These are phyloP conservation scores for Chelon auratus DNA, from an alignment of 2,797 vertebrate species.

Conservation along the genomic window DNA sequence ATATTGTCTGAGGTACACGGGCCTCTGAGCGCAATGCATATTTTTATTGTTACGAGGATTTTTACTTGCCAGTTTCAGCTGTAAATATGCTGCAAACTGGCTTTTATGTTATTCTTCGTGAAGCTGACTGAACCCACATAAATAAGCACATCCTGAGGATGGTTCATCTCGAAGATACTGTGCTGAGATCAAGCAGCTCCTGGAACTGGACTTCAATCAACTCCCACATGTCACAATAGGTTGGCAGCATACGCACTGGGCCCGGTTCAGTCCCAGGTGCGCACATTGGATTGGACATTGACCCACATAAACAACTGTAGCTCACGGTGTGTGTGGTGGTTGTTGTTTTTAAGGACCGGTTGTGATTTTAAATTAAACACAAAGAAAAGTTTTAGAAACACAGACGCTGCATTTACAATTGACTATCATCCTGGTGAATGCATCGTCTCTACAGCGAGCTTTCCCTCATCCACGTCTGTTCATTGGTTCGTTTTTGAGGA, in stretches of 20 bases:
- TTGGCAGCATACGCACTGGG: constrained; percentile 13
- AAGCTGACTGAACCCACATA: constrained; percentile 1
- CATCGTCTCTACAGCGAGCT: constrained; percentile 18
- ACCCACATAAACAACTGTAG: constrained; percentile 2
- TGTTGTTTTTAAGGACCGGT: constrained; percentile 15
- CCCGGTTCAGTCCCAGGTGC: constrained; percentile 12
- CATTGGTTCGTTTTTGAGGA: constrained; percentile 12
- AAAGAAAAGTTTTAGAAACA: constrained; percentile 12
- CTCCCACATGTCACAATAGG: constrained; percentile 9
- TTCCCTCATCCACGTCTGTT: not conserved
- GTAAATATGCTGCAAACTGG: not conserved
- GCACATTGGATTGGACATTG: not conserved
- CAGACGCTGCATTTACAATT: constrained; percentile 13
- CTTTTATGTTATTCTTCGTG: not conserved
- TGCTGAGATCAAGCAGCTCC: not conserved
- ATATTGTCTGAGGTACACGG: not conserved
- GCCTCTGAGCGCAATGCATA: not conserved
- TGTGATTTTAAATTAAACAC: not conserved
- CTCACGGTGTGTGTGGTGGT: constrained; percentile 6
- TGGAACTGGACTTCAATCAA: constrained; percentile 2
- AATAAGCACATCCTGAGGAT: not conserved
- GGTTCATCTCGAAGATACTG: not conserved
- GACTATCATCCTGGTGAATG: constrained; percentile 8
- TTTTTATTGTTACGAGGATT: not conserved
- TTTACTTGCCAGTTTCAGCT: not conserved